These are phyloP conservation scores for Staurois parvus DNA, from an alignment of 2,797 vertebrate genomes.

Conservation along the genomic window DNA sequence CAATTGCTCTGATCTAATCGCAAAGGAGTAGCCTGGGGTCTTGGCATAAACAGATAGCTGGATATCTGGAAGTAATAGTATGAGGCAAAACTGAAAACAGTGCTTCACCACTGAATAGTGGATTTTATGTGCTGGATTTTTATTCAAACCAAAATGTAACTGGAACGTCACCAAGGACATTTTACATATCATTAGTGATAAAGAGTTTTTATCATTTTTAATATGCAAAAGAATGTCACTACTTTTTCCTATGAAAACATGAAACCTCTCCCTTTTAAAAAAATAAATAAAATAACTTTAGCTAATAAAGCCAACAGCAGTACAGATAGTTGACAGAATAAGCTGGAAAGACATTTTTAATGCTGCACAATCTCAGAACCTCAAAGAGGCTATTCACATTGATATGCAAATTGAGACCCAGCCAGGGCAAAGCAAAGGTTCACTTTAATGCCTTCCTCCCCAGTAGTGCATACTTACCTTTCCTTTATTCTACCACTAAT, in stretches of 20 bases:
- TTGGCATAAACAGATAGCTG: neutral
- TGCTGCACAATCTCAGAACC: too few species aligned
- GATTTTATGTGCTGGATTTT: neutral
- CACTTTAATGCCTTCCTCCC: too few species aligned
- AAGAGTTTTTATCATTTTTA: neutral
- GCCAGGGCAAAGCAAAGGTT: too few species aligned
- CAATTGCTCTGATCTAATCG: slow-evolving; percentile 34
- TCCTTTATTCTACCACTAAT: too few species aligned
- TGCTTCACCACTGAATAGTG: too few species aligned
- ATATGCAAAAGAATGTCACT: neutral
- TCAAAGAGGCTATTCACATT: too few species aligned
- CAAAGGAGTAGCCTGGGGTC: slow-evolving; percentile 6
- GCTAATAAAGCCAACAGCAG: too few species aligned
- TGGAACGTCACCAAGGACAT: neutral
- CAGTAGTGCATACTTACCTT: too few species aligned
- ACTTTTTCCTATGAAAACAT: neutral
- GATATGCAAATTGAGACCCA: too few species aligned
- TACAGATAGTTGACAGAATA: too few species aligned
- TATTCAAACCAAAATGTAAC: neutral
- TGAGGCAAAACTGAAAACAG: neutral
- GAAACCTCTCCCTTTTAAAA: neutral
- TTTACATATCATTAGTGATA: neutral
- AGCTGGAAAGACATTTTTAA: too few species aligned
- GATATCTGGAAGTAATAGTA: slow-evolving; percentile 17
- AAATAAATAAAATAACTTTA: too few species aligned